Evolutionary conservation across 2,113 vertebrate genomes (phyloP).

Genomic region (Tenrec ecaudatus): DNA sequence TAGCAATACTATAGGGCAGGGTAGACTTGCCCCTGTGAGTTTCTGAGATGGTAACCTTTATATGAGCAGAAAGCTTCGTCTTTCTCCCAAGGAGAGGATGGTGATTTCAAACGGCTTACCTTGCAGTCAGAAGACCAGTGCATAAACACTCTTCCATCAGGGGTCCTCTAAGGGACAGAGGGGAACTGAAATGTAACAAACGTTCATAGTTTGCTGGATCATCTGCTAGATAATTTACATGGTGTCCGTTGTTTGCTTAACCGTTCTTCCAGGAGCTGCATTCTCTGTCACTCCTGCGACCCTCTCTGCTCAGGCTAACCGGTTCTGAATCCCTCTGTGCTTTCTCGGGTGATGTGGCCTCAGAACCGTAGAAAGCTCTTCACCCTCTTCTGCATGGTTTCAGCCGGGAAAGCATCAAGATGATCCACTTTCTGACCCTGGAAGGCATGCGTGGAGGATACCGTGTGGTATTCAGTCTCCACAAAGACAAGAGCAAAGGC

Average conservation of each 20-base stretch:
- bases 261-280: neutral
- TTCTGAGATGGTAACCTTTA: too few relatives aligned
- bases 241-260: neutral
- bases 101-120: too few relatives aligned
- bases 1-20: too few relatives aligned
- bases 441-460: fast-evolving
- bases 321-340: neutral
- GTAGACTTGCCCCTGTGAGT: too few relatives aligned
- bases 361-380: neutral
- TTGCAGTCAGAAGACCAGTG: too few relatives aligned
- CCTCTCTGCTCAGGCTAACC: neutral
- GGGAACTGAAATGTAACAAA: neutral
- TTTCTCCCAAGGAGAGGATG: too few relatives aligned
- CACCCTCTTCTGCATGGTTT: neutral
- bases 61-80: too few relatives aligned
- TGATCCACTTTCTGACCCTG: neutral
- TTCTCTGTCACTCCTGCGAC: neutral
- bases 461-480: neutral
- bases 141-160: too few relatives aligned
- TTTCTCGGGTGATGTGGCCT: neutral
- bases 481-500: neutral
- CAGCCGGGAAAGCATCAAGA: neutral
- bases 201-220: neutral
- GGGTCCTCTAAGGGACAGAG: neutral
- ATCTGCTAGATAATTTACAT: neutral